Base-by-base conservation (phyloP, 2,113 vertebrate species). In the Cromileptes altivelis region DNA sequence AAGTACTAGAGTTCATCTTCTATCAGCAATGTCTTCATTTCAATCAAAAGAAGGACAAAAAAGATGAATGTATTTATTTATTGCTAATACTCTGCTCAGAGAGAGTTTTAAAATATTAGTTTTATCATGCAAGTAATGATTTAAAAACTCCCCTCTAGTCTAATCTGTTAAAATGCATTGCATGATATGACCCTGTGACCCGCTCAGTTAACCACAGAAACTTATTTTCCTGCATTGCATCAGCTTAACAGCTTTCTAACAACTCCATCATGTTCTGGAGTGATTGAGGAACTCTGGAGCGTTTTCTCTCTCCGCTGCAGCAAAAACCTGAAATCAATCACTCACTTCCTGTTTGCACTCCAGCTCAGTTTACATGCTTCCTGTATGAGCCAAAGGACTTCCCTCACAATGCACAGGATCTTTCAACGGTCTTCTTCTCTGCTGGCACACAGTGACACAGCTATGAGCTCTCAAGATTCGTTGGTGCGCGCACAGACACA, bases 361-460 rank as follows among this genome's bases (percentile, higher is more conserved):
- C 70, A 50, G 91, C 89, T 92, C 87, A 14, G 85, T 87, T 94
- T 93, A 82, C 88, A 61, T 42, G 75, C 87, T 94, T 94, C 91
- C 91, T 94, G 88, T 86, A 78, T 88, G 27, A 68, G 65, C 89
- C 81, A 69, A 45, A 85, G 85, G 75, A 88, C 90, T 92, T 94
- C 92, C 92, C 78, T 85, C 65, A 33, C 68, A 57, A 81, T 69
- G 74, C 75, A 80, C 65, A 25, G 56, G 87, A 68, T 78, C 87
- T 72, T 75, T 91, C 80, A 92, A 72, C 81, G 40, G 53, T 25
- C 58, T 37, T 62, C 88, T 94, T 91, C 90, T 92, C 92, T 94
- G 80, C 69, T 70, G 45, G 62, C 88, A 78, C 88, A 85, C 37
- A 19, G 65, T 79, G 57, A 74, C 77, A 88, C 45, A 88, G 84